Base-by-base conservation (phyloP, 2,797 vertebrate genomes). In the Tapirus indicus region DNA sequence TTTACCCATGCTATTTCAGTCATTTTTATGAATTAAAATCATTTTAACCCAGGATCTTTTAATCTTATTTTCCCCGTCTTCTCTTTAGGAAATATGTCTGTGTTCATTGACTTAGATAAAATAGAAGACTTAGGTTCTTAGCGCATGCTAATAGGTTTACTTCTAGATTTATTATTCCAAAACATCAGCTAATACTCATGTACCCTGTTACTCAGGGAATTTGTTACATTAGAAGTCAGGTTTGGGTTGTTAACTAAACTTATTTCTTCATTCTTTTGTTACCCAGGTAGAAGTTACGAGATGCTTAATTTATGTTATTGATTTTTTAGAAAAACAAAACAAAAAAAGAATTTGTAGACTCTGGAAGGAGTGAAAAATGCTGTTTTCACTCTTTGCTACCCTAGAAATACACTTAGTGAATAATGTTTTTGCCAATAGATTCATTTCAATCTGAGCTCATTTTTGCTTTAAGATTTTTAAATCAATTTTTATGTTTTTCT, bases 401-500 rank as follows among this genome's bases (percentile, higher is more conserved):
- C 23, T 62, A 74, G 62, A 95, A 91, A 88, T 79, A 83, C 17
- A 6, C 13, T 74, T 44, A 69, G 41, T n/a, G 49, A 95, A 74
- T 84, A 68, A 41, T 72, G 41, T 95, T 94, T 91, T 83, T 75
- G 71, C 27, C 27, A 78, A 5, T 62, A 23, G 41, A 54, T 86
- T 96, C 10, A 25, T 84, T 95, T 88, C 90, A n/a, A 58, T 79
- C 2, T 18, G 38, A 82, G 49, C 38, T 35, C 92, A 44, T 87
- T 87, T 96, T 96, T 98, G n/a, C 38, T 85, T 75, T 78, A 74
- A 72, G 56, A 75, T 68, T 91, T 91, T 56, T 71, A 80, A 93
- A 44, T 62, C 2, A 52, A n/a, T 87, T 60, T 94, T 90, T 60
- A 38, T 79, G 12, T 69, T 32, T 74, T 11, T 88, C 74, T 93